phyloP scores from a whole-genome alignment of 2,797 vertebrate genomes.

The Danio choprae region DNA sequence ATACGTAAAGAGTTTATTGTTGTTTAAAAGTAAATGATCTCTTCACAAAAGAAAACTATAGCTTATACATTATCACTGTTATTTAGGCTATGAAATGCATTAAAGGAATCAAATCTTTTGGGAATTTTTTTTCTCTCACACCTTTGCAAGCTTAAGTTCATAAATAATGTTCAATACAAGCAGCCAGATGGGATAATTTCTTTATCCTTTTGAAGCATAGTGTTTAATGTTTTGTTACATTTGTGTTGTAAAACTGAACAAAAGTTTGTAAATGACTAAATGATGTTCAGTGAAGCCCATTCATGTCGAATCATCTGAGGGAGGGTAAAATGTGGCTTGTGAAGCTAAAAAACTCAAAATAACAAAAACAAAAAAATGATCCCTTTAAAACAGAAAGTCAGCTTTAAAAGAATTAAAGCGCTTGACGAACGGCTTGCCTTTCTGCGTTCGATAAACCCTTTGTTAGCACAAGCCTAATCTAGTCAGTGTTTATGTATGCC shows the following conservation, averaged over 20 bases:
- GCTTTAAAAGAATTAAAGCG: slow-evolving; percentile 63
- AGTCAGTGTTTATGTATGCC: slow-evolving; percentile 60
- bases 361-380: background rate
- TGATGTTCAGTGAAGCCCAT: background rate
- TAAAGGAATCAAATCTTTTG: background rate
- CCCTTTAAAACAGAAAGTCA: slow-evolving; percentile 60
- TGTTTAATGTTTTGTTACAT: too few relatives aligned
- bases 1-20: background rate
- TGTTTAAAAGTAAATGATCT: too few relatives aligned
- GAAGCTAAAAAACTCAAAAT: background rate
- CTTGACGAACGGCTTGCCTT: slow-evolving; percentile 63
- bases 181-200: too few relatives aligned
- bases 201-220: too few relatives aligned
- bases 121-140: background rate
- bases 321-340: background rate
- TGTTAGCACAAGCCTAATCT: slow-evolving; percentile 68
- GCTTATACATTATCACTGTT: background rate
- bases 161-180: background rate
- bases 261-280: too few relatives aligned
- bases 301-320: background rate
- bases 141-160: too few relatives aligned
- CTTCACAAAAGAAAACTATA: background rate
- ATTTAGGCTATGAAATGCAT: background rate
- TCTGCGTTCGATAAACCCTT: slow-evolving; percentile 68
- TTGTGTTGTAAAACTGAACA: too few relatives aligned